phyloP scores from a whole-genome alignment of 1,140 invertebrate genomes.

The Cryptotermes secundus region DNA sequence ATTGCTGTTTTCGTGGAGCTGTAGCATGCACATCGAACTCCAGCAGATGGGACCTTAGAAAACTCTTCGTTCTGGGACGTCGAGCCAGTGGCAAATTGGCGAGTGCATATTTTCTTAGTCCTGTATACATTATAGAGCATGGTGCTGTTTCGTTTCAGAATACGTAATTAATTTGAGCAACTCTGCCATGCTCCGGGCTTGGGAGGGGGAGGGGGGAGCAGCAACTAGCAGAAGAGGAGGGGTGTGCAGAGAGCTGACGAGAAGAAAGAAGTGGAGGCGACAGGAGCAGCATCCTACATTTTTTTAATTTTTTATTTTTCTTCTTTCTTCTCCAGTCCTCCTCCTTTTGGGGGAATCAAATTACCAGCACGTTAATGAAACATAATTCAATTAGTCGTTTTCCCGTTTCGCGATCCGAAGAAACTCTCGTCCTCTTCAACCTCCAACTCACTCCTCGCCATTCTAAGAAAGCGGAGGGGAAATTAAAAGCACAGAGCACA shows the following conservation, averaged over 20 bases:
- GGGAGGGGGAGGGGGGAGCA: not conserved
- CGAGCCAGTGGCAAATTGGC: not conserved
- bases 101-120: conserved; percentile 2
- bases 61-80: not conserved
- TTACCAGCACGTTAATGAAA: conserved; percentile 29
- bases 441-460: not conserved
- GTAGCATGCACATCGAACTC: not conserved
- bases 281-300: not conserved
- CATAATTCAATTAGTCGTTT: conserved; percentile 29
- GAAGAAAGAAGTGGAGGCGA: not conserved
- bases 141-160: not conserved
- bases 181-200: not conserved
- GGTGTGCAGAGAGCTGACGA: not conserved
- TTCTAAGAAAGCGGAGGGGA: not conserved
- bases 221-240: not conserved
- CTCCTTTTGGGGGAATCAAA: conserved; percentile 26
- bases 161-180: not conserved
- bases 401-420: conserved; percentile 27
- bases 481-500: not conserved
- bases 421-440: not conserved
- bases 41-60: not conserved
- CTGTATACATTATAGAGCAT: not conserved
- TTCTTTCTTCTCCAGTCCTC: not conserved
- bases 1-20: not conserved
- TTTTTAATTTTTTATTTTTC: not conserved